Evolutionary conservation across 92 coral and sea anemone genomes (phyloP).

Genomic region (Siderastrea radians): DNA sequence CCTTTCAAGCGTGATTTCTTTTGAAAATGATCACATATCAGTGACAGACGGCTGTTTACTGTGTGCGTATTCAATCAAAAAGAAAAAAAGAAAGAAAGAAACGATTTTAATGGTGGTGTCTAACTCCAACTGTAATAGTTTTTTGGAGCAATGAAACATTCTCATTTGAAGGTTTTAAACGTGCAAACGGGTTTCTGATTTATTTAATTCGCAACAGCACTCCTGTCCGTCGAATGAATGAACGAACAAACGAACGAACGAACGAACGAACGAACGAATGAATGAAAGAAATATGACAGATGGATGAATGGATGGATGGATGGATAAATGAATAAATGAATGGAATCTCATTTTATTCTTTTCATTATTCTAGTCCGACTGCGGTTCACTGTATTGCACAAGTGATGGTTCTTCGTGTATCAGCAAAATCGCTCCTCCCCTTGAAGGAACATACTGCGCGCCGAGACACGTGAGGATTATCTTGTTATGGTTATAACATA

Average conservation of each 20-base stretch:
- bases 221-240: no score
- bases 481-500: not conserved
- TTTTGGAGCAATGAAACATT: not conserved
- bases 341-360: not conserved
- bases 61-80: no score
- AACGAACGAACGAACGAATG: no score
- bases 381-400: conserved; percentile 80
- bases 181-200: not conserved
- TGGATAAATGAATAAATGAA: not conserved
- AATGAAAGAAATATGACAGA: not conserved
- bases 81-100: no score
- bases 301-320: no score
- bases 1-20: no score
- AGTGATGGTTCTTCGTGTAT: conserved; percentile 41
- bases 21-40: no score
- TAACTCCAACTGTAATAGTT: no score
- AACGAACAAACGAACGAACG: no score
- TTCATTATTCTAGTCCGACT: conserved; percentile 54
- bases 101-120: no score
- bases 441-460: conserved; percentile 94
- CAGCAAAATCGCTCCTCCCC: conserved; percentile 81
- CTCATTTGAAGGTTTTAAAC: not conserved
- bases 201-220: no score
- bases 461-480: conserved; percentile 75
- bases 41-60: no score